Conservation (phyloP, 1,140 invertebrate species). For the Leguminivora glycinivorella region DNA sequence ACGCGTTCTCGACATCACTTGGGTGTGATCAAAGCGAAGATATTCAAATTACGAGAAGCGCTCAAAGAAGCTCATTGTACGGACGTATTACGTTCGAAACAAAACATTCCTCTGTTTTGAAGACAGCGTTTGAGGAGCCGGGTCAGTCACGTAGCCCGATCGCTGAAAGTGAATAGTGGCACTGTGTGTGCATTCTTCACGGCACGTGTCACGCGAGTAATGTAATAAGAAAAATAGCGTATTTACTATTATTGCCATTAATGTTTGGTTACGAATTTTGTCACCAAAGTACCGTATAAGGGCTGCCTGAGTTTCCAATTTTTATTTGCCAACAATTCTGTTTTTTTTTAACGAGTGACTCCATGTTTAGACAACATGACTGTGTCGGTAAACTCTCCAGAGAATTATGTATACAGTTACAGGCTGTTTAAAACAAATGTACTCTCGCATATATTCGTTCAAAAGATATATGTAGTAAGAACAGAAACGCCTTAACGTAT, state of each 20-base stretch:
- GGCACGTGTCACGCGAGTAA: neutral
- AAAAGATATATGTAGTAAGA: no score
- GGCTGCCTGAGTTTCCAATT: no score
- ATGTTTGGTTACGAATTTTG: no score
- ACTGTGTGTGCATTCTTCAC: neutral
- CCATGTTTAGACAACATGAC: no score
- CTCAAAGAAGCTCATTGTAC: conserved; percentile 25
- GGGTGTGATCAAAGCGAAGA: conserved; percentile 22
- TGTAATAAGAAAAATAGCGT: neutral
- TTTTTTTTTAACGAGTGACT: no score
- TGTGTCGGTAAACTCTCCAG: no score
- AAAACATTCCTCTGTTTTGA: conserved; percentile 13
- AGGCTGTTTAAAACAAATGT: no score
- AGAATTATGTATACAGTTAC: no score
- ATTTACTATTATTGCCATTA: neutral
- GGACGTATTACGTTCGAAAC: conserved; percentile 18
- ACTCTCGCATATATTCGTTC: no score
- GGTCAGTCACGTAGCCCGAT: neutral
- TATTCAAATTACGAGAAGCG: conserved; percentile 19
- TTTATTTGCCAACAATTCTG: neutral
- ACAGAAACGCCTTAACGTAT: no score
- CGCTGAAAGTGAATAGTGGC: neutral
- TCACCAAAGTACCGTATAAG: no score
- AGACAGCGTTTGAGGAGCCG: neutral
- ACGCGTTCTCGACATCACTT: conserved; percentile 20